Evolutionary conservation across 2,113 vertebrate genomes (phyloP), one percentile per base, ranked within the genome.

Genomic region (Strigops habroptila): DNA sequence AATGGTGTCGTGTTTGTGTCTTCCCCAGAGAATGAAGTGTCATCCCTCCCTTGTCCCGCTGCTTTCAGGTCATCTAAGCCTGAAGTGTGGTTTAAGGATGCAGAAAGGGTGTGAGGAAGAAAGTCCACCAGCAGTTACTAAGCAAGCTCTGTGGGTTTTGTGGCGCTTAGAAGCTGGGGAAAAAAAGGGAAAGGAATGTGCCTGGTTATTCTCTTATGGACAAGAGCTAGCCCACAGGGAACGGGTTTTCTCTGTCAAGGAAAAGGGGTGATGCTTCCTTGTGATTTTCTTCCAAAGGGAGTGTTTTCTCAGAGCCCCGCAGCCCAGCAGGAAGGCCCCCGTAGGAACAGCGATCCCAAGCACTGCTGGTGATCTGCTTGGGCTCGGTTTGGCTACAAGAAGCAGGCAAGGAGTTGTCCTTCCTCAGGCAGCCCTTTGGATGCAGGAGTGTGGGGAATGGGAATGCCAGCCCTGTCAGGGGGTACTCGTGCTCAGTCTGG

Each of bases 1-100:
- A 0, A 18, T 33, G 18, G 52, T 13, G 7, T 17, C 2, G 2
- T 0, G 0, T 48, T 30, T 24, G 37, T 49, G 2, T 12, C n/a
- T 21, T 62, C 78, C 74, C 75, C 0, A 0, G 85, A 64, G 74
- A 49, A 85, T 70, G 69, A 33, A 62, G 69, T 67, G 64, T 44
- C 37, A 37, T n/a, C 41, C 46, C 43, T 63, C 5, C 46, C 41
- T 63, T 3, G 0, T 18, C 63, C 37, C 1, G 4, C 57, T 33
- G 41, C 53, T 27, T 30, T 27, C 64, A 18, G 87, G 69, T 71
- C 91, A 70, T 31, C 53, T 18, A 13, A 69, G 74, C 65, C 51
- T 3, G 9, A 73, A 51, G 60, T 0, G 1, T 2, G 48, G 55
- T 17, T 68, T 28, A 48, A 88, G 48, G 53, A 75, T 39, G 69